Conservation (phyloP, 2,113 vertebrate species). For the Sinosuthora webbiana region DNA sequence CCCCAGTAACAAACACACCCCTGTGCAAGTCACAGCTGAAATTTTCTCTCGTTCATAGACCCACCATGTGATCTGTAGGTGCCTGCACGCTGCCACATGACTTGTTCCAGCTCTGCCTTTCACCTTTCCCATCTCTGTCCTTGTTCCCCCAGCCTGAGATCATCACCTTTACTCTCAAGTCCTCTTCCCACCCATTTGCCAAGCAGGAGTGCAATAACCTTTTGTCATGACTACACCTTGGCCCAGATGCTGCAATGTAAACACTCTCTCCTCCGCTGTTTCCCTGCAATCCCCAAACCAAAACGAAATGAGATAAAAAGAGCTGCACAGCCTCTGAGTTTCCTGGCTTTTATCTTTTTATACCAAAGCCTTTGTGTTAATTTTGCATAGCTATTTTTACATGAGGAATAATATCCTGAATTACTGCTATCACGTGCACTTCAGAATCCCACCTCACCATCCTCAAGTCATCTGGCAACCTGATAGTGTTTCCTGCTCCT, state of each 20-base stretch:
- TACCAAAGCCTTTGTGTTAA: slow-evolving; percentile 64
- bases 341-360: slow-evolving; percentile 66
- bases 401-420: slow-evolving; percentile 56
- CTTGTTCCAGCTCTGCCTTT: neutral
- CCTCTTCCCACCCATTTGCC: neutral
- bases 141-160: neutral
- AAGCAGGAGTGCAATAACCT: neutral
- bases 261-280: slow-evolving; percentile 14
- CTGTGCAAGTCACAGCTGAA: neutral
- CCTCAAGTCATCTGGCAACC: slow-evolving; percentile 59
- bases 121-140: neutral
- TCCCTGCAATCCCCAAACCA: neutral
- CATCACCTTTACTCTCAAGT: neutral
- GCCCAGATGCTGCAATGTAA: slow-evolving; percentile 23
- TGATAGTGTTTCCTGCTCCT: slow-evolving; percentile 51
- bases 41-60: neutral
- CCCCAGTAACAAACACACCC: neutral
- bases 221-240: slow-evolving; percentile 25
- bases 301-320: slow-evolving; percentile 51
- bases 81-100: rapidly evolving
- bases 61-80: neutral
- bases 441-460: slow-evolving; percentile 61
- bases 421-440: slow-evolving; percentile 38
- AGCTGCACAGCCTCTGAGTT: slow-evolving; percentile 30
- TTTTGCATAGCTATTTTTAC: slow-evolving; percentile 63